phyloP scores from a whole-genome alignment of 2,888 invertebrate genomes.

The Eristalis intricaria region DNA sequence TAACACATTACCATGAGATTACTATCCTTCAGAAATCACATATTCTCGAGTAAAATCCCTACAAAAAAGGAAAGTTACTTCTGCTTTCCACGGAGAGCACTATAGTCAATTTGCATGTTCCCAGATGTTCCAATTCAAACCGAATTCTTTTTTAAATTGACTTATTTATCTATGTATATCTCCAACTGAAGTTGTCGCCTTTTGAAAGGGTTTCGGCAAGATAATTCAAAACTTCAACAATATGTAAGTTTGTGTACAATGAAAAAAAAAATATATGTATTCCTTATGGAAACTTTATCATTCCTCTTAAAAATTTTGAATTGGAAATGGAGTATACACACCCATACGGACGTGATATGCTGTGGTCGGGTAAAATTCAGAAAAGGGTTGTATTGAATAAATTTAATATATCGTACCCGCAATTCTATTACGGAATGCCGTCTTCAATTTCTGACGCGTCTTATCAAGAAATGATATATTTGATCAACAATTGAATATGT shows the following conservation, averaged over 20 bases:
- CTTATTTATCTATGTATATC: neutral
- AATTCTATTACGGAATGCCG: conserved; percentile 15
- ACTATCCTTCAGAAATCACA: neutral
- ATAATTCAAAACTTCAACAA: conserved; percentile 11
- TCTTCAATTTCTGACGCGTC: conserved; percentile 25
- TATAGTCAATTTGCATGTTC: neutral
- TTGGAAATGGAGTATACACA: conserved; percentile 2
- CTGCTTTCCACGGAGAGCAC: neutral
- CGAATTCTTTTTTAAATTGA: neutral
- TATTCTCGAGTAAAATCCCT: neutral
- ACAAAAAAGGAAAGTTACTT: neutral
- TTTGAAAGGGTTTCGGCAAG: conserved; percentile 1
- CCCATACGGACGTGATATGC: neutral
- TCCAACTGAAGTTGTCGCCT: neutral
- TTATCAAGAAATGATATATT: conserved; percentile 27
- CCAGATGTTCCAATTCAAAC: neutral
- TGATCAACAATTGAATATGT: conserved; percentile 32
- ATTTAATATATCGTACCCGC: conserved; percentile 19
- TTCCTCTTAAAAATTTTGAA: neutral
- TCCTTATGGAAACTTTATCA: conserved; percentile 4
- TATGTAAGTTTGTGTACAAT: conserved; percentile 12
- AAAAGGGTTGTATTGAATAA: conserved; percentile 24
- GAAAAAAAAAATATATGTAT: neutral
- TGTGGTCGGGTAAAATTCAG: neutral
- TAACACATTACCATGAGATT: neutral